Conservation (phyloP, 2,797 vertebrate species). For the Notamacropus eugenii region DNA sequence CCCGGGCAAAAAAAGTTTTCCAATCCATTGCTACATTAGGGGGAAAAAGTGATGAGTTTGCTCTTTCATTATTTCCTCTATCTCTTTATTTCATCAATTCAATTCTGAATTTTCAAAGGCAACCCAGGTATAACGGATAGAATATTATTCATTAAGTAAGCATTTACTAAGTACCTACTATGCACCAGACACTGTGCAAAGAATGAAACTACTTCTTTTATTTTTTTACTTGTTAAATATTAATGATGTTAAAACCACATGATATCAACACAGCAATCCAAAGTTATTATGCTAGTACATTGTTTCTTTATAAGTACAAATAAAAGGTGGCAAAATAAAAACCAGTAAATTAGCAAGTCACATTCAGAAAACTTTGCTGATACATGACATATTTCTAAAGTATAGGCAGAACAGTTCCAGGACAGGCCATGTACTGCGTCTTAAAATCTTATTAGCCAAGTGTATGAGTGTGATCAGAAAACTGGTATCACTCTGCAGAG, state of each 20-base stretch:
- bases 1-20: neutral
- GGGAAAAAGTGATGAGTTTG: neutral
- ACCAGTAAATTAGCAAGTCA: slow-evolving; percentile 86
- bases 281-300: slow-evolving; percentile 85
- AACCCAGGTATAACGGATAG: neutral
- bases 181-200: neutral
- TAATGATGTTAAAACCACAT: slow-evolving; percentile 88
- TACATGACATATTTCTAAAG: slow-evolving; percentile 77
- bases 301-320: slow-evolving; percentile 88
- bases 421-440: slow-evolving; percentile 63
- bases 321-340: slow-evolving; percentile 87
- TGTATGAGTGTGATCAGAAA: slow-evolving; percentile 72
- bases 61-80: neutral
- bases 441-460: slow-evolving; percentile 74
- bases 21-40: neutral
- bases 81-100: neutral
- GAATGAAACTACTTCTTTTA: neutral
- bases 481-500: slow-evolving; percentile 73
- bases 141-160: neutral
- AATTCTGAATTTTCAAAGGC: neutral
- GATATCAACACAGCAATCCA: slow-evolving; percentile 87
- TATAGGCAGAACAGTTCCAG: slow-evolving; percentile 74
- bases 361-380: slow-evolving; percentile 84
- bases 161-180: neutral
- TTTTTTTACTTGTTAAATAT: slow-evolving; percentile 83